Percentiles rank a stretch among this genome's conserved stretches.
These are phyloP conservation scores for Chiloscyllium plagiosum DNA, from an alignment of 2,113 vertebrate genomes.

Conservation along the genomic window DNA sequence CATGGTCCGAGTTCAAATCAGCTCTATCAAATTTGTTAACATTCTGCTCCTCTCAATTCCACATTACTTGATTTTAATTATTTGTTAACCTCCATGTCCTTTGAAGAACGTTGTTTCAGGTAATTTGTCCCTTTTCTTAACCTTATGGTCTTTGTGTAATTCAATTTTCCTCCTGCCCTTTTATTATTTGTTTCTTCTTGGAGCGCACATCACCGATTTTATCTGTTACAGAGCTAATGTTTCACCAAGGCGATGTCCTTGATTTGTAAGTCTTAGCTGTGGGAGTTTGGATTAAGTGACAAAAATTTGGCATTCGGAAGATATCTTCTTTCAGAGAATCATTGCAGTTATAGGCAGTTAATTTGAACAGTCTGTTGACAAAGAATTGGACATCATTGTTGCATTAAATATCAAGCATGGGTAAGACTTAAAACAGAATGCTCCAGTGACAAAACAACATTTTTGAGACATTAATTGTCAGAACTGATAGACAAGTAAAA, in stretches of 20 bases:
- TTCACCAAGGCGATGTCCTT: not conserved
- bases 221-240: slow-evolving; percentile 3
- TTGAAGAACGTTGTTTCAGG: not conserved
- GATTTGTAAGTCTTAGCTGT: not conserved
- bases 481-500: not conserved
- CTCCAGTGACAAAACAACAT: not conserved
- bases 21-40: not conserved
- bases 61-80: not conserved
- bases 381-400: not conserved
- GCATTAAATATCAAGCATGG: not conserved
- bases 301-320: not conserved
- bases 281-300: not conserved
- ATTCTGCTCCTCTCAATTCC: not conserved
- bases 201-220: not conserved
- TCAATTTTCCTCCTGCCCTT: not conserved
- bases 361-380: not conserved
- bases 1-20: not conserved
- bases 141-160: not conserved
- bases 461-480: not conserved
- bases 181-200: not conserved
- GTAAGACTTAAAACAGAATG: not conserved
- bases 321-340: not conserved
- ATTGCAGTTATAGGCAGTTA: not conserved
- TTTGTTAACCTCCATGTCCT: not conserved
- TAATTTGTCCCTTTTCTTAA: not conserved